A percentile compares a stretch with the other conserved stretches of the same genome.
Conservation (phyloP, 1,140 invertebrate genomes). For the Anastatus disparis region DNA sequence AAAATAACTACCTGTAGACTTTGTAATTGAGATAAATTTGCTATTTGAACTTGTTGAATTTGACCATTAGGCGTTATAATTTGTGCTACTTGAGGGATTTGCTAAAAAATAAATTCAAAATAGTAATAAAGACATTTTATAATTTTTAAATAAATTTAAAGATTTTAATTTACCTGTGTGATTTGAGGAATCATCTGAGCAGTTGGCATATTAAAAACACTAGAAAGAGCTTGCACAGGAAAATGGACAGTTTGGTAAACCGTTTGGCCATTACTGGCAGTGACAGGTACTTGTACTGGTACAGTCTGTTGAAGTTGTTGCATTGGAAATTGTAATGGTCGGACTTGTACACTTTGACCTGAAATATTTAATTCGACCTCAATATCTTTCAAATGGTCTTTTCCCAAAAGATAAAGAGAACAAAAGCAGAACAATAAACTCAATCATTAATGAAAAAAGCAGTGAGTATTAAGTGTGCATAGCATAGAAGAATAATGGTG, state of each 20-base stretch:
- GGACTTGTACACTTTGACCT: conserved; percentile 83
- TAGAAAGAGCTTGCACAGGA: conserved; percentile 79
- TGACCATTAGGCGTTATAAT: conserved; percentile 88
- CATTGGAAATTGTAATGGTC: conserved; percentile 81
- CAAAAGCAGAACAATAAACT: conserved; percentile 8
- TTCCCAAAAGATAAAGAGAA: conserved; percentile 28
- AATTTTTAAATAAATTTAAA: conserved; percentile 7
- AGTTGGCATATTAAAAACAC: conserved; percentile 69
- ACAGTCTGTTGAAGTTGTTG: conserved; percentile 80
- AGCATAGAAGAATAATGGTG: no score
- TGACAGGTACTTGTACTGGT: conserved; percentile 92
- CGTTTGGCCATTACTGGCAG: conserved; percentile 88
- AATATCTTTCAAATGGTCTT: conserved; percentile 49
- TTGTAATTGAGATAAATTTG: conserved; percentile 72
- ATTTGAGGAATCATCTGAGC: conserved; percentile 81
- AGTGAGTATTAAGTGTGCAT: neutral
- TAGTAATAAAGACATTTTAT: neutral
- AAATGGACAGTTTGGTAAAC: conserved; percentile 93
- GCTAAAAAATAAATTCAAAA: conserved; percentile 43
- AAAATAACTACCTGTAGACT: conserved; percentile 61
- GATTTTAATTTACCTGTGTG: conserved; percentile 67
- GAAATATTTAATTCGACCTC: conserved; percentile 49
- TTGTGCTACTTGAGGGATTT: conserved; percentile 79
- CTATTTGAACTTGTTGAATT: conserved; percentile 86
- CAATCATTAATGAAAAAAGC: conserved; percentile 29